phyloP scores from a whole-genome alignment of 2,888 invertebrate genomes.

The Drosophila cognata region DNA sequence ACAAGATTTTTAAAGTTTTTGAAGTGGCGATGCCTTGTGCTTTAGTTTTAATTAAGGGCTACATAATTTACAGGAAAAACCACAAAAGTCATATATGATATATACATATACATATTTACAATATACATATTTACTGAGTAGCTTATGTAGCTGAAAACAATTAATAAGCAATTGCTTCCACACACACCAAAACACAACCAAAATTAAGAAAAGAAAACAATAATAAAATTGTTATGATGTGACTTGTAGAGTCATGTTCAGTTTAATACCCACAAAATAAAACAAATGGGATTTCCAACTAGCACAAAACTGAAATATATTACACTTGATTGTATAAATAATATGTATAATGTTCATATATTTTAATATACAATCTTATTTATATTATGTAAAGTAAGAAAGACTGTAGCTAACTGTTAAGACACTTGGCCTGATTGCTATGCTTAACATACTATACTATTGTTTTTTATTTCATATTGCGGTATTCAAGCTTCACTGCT shows the following conservation, averaged over 20 bases:
- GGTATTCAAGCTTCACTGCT: conserved; percentile 15
- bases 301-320: conserved; percentile 35
- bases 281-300: conserved; percentile 43
- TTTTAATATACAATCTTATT: conserved; percentile 20
- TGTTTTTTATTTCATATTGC: neutral
- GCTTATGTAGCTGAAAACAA: conserved; percentile 43
- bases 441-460: conserved; percentile 37
- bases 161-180: conserved; percentile 71
- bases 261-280: conserved; percentile 31
- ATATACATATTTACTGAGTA: conserved; percentile 20
- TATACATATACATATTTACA: conserved; percentile 11
- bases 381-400: conserved; percentile 63
- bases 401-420: conserved; percentile 79
- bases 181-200: conserved; percentile 21
- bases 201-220: conserved; percentile 18
- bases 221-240: conserved; percentile 63
- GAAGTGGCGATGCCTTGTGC: conserved; percentile 54
- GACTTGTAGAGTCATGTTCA: conserved; percentile 30
- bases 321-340: conserved; percentile 24
- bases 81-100: conserved; percentile 9
- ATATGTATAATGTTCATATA: conserved; percentile 33
- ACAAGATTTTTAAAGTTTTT: conserved; percentile 62
- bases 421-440: conserved; percentile 60
- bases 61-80: conserved; percentile 44
- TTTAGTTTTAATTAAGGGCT: conserved; percentile 58